phyloP scores from a whole-genome alignment of 2,113 vertebrate genomes.

The Benitochromis conjunctus region DNA sequence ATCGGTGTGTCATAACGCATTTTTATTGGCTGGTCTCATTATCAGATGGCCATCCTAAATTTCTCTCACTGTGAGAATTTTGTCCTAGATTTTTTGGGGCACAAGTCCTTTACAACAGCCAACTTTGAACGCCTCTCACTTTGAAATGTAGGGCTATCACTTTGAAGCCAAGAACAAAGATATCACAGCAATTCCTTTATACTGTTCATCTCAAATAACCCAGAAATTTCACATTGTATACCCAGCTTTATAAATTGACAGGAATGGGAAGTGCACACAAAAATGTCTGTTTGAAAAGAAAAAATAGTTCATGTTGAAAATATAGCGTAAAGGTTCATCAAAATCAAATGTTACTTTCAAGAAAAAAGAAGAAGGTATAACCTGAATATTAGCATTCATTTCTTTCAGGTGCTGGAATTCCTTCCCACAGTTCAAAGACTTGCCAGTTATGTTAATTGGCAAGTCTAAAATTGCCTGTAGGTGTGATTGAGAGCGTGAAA shows the following conservation, averaged over 20 bases:
- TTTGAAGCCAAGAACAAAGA: not conserved
- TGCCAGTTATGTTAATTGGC: not conserved
- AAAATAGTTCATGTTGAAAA: not conserved
- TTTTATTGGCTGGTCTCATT: not conserved
- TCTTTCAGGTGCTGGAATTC: not conserved
- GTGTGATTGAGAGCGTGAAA: not conserved
- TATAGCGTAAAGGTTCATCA: not conserved
- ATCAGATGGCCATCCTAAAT: not conserved
- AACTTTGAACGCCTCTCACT: not conserved
- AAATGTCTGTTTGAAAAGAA: not conserved
- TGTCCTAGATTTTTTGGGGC: not conserved
- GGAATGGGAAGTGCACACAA: not conserved
- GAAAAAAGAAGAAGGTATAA: accelerated
- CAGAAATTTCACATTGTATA: not conserved
- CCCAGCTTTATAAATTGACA: not conserved
- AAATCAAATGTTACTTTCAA: not conserved
- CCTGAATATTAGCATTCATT: not conserved
- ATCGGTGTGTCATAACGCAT: not conserved
- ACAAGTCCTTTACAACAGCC: not conserved
- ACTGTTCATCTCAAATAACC: not conserved
- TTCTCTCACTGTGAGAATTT: not conserved
- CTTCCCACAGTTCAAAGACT: not conserved
- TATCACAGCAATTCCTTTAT: not conserved
- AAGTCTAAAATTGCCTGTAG: not conserved
- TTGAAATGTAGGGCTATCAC: not conserved